Evolutionary conservation across 2,113 vertebrate species (phyloP), one percentile per base, ranked within the genome.

Genomic region (Ophiodon elongatus): DNA sequence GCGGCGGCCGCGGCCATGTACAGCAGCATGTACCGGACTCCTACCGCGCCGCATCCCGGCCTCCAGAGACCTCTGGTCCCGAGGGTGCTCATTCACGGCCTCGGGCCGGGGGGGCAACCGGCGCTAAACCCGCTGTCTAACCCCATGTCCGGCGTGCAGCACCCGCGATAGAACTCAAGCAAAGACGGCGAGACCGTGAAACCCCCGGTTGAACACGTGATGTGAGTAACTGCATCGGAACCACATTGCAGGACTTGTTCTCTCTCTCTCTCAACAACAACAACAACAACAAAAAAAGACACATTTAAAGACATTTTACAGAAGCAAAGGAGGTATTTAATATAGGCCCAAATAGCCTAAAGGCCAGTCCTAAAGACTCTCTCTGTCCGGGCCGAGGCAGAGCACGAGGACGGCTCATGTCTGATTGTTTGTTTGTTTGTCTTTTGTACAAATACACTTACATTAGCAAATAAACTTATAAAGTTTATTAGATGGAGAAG

Each of bases 1-100:
- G 98, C 98, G 0, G 98, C 98, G 0, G 98, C 98, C 15, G 98
- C 98, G 6, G 98, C 98, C 70, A 98, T 99, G 98, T 99, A 99
- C 96, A 98, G 97, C 96, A 98, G 96, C 89, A 98, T 99, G 97
- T 99, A 99, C 94, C 97, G 98, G 97, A 98, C 98, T 97, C 97
- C 97, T 73, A 95, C 97, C 0, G 92, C 98, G 0, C 97, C 98
- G 76, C 98, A 98, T 65, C 98, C 97, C 43, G 93, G 96, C 91
- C 96, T 99, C 82, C 98, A 99, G 96, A 96, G 98, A 95, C 98
- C 98, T 41, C 95, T 99, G 70, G 98, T 99, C 91, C 98, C 98
- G 67, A 96, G 98, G 60, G 98, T 99, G 86, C 97, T 99, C 90
- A 98, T 99, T 91, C 98, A 99, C 79, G 98, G 98, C 86, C 95